Evolutionary conservation across 2,797 vertebrate genomes (phyloP).

Genomic region (Telmatherina bonti): DNA sequence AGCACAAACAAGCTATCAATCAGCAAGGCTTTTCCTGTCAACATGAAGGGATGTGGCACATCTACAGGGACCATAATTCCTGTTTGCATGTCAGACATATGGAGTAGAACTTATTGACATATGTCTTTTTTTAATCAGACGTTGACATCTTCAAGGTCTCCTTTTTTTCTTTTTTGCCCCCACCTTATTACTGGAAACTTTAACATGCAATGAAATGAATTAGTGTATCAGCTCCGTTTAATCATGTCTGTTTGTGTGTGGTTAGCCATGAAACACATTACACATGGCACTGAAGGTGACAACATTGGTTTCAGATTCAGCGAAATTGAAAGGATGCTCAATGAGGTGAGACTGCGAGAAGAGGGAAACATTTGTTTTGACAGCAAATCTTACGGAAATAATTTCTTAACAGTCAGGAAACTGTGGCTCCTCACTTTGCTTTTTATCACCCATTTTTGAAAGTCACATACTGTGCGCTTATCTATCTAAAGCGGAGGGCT

Average conservation of each 20-base stretch:
- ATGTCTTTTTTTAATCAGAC: slow-evolving; percentile 45
- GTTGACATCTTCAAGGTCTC: slow-evolving; percentile 37
- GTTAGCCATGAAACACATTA: slow-evolving; percentile 23
- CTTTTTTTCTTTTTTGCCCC: background rate
- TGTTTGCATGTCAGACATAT: slow-evolving; percentile 56
- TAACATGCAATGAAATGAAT: slow-evolving; percentile 19
- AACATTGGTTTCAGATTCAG: background rate
- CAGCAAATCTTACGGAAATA: slow-evolving; percentile 31
- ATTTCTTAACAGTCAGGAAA: slow-evolving; percentile 45
- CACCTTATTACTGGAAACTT: slow-evolving; percentile 4
- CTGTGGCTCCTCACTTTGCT: slow-evolving; percentile 53
- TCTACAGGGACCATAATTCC: slow-evolving; percentile 53
- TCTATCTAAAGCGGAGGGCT: slow-evolving; percentile 64
- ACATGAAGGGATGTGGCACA: slow-evolving; percentile 46
- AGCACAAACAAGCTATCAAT: slow-evolving; percentile 68
- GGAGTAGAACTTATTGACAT: slow-evolving; percentile 52
- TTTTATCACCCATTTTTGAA: slow-evolving; percentile 43
- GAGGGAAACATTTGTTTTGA: slow-evolving; percentile 2
- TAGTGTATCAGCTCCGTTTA: slow-evolving; percentile 7
- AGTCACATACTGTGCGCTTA: slow-evolving; percentile 69
- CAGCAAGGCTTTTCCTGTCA: slow-evolving; percentile 52
- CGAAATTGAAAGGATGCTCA: slow-evolving; percentile 13
- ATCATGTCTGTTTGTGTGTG: slow-evolving; percentile 24
- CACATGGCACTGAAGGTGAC: background rate
- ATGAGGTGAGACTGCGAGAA: slow-evolving; percentile 17